A percentile compares a stretch with the other conserved stretches of the same genome.
These are phyloP conservation scores for Propithecus perrieri DNA, from an alignment of 2,797 vertebrate species.

Conservation along the genomic window DNA sequence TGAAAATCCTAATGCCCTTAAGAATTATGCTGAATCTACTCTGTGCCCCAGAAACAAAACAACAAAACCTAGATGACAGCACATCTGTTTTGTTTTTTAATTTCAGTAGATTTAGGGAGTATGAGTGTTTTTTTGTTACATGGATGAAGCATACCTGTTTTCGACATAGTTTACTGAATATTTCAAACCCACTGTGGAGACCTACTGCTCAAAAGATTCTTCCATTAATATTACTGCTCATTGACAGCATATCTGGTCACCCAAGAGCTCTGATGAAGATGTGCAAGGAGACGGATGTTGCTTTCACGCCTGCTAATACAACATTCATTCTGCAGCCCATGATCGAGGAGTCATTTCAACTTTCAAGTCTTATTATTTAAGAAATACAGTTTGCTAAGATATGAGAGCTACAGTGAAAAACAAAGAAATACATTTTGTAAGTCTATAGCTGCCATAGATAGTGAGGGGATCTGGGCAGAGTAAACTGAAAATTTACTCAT, in stretches of 20 bases:
- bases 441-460: background rate
- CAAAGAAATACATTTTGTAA: background rate
- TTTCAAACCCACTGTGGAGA: background rate
- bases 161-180: background rate
- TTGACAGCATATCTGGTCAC: background rate
- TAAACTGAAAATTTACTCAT: background rate
- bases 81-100: background rate
- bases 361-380: background rate
- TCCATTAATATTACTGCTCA: background rate
- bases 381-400: no score
- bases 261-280: background rate
- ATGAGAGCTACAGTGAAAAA: no score
- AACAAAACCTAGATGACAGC: background rate
- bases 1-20: background rate
- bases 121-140: background rate
- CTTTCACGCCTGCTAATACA: background rate
- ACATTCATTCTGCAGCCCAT: background rate
- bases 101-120: background rate
- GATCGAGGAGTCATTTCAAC: background rate
- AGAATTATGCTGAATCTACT: background rate
- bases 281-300: background rate
- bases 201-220: background rate
- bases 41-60: background rate
- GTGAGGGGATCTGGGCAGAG: background rate
- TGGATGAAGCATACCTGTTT: background rate